Base-by-base conservation (phyloP, 2,888 invertebrate species). In the Aphidoletes aphidimyza region DNA sequence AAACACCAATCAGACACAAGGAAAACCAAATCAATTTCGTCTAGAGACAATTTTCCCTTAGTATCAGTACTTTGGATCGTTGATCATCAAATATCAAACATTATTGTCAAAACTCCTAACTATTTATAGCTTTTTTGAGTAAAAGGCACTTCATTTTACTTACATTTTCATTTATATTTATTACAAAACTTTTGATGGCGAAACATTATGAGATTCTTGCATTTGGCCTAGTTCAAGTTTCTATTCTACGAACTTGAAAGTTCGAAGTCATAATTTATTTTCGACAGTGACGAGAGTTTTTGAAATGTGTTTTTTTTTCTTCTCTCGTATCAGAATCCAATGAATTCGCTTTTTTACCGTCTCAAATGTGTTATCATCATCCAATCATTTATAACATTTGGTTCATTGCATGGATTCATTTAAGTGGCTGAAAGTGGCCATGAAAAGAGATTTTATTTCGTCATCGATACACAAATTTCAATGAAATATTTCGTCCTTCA, bases 361-460 rank as follows among this genome's bases (percentile, higher is more conserved):
- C 69, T 17, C 69, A 34, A 69, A 30, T 69, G n/a, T 19, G 30
- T 34, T 34, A 69, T 69, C 69, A 69, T 69, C 69, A 11, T 34
- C 17, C 30, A 69, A 69, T 34, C 69, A 69, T 69, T 69, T 69
- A 69, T 69, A 69, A 69, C 30, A 69, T 26, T 30, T 69, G n/a
- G n/a, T n/a, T n/a, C n/a, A n/a, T 30, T 69, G 2, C 30, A 69
- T 69, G 3, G 22, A 8, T 30, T 19, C 30, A 69, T 30, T 69
- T 0, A 69, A 69, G 6, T 69, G 54, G 54, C 54, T 54, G 22
- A 30, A 69, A 69, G 34, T 30, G 69, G 14, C 69, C 69, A 69
- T 69, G 30, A 69, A 30, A 22, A 69, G 3, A 14, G 69, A 69
- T 69, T 69, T 69, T 69, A n/a, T 69, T 69, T 26, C 54, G 26